These are phyloP conservation scores for Catamblyrhynchus diadema DNA, from an alignment of 2,797 vertebrate species.

Conservation along the genomic window DNA sequence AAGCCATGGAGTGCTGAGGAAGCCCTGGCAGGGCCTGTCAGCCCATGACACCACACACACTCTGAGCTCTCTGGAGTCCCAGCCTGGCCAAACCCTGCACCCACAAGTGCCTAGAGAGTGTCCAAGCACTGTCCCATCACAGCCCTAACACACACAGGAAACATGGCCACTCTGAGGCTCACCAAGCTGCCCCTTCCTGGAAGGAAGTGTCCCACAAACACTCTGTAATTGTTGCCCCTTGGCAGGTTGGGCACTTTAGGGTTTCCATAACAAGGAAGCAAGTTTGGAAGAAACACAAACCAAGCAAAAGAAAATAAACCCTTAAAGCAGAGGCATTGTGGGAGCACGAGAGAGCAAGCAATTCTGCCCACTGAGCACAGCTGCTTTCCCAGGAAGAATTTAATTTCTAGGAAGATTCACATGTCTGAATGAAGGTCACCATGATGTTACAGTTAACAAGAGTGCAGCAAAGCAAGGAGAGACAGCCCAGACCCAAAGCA, in stretches of 20 bases:
- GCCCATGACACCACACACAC: fast-evolving
- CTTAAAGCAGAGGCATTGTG: not conserved
- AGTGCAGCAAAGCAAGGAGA: not conserved
- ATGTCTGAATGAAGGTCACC: not conserved
- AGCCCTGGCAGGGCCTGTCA: not conserved
- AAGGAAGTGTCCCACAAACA: not conserved
- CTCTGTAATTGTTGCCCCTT: not conserved
- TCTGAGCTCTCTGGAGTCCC: not conserved
- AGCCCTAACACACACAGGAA: not conserved
- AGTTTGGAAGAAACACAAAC: not conserved
- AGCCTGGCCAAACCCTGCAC: not conserved
- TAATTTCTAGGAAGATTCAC: not conserved
- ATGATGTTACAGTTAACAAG: not conserved
- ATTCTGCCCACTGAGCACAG: not conserved
- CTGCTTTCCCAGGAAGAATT: not conserved
- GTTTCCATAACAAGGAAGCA: not conserved
- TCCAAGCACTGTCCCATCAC: not conserved
- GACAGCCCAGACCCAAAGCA: not conserved
- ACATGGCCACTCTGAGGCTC: not conserved
- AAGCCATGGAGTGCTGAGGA: fast-evolving
- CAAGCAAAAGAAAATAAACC: not conserved
- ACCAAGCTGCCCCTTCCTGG: not conserved
- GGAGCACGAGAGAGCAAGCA: fast-evolving
- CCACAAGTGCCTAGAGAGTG: not conserved
- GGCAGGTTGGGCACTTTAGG: not conserved